Percentiles rank a stretch among this genome's conserved stretches.
phyloP scores from a whole-genome alignment of 2,888 invertebrate genomes.

The Boloria selene region DNA sequence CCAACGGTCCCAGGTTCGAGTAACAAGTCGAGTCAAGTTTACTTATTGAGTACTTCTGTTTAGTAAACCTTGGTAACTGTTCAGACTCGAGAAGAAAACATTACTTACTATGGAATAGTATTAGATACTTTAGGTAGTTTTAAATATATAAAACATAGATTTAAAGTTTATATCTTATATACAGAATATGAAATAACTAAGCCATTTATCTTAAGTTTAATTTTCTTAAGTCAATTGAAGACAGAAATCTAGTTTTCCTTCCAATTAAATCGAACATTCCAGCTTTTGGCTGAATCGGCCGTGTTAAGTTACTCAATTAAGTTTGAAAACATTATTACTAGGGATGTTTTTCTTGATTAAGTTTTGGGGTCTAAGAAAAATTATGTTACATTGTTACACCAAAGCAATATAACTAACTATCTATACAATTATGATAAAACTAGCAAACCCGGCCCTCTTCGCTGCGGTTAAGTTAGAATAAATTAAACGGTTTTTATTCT shows the following conservation, averaged over 20 bases:
- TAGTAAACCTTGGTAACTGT: too few species aligned
- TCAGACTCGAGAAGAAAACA: too few species aligned
- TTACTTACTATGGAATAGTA: too few species aligned
- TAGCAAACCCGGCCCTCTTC: too few species aligned
- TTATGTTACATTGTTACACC: neutral
- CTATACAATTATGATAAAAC: neutral
- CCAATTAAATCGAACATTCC: conserved; percentile 18
- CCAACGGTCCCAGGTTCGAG: too few species aligned
- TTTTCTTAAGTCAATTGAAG: neutral
- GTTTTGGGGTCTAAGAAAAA: neutral
- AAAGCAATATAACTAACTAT: neutral
- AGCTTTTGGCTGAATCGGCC: conserved; percentile 4
- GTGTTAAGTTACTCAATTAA: conserved; percentile 22
- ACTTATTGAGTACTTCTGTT: too few species aligned
- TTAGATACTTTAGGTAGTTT: neutral
- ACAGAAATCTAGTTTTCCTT: conserved; percentile 10
- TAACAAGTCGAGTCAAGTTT: too few species aligned
- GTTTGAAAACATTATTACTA: conserved; percentile 16
- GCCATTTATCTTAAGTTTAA: conserved; percentile 3
- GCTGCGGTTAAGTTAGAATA: too few species aligned
- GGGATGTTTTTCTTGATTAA: conserved; percentile 1
- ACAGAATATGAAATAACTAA: conserved; percentile 1
- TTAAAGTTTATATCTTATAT: neutral
- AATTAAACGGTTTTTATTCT: too few species aligned
- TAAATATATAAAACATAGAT: neutral